Evolutionary conservation across 2,888 invertebrate genomes (phyloP), one percentile per base, ranked within the genome.

Genomic region (Griposia aprilina): DNA sequence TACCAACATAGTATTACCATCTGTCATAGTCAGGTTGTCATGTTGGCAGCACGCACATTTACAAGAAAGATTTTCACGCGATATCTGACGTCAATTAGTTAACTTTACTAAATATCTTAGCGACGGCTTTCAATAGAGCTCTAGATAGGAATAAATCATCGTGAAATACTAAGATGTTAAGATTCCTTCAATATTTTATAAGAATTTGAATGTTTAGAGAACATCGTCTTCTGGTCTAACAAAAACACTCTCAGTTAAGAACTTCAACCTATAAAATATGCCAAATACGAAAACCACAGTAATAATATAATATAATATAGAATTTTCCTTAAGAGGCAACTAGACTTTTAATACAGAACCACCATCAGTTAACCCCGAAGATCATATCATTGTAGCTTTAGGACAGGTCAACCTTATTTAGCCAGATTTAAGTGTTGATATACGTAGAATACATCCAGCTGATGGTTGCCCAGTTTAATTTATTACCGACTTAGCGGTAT

Each of bases 401-500:
- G 68, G 77, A 57, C 80, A 88, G 88, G 75, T 86, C 88, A 86
- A 75, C 78, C 73, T 81, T 69, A 81, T 84, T 78, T 82, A 80
- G 82, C 13, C 55, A 84, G 76, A 78, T 83, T 73, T 57, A 59
- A 63, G 63, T 76, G 76, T 72, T 79, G 76, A 77, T 79, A 82
- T 78, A 84, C 78, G 48, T 70, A 66, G n/a, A 72, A 76, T 52
- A 67, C 66, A 66, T 84, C 60, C 73, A 86, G 68, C 62, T 85
- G 78, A 77, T 80, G 76, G 63, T 68, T 76, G 80, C 48, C 80
- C 78, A 84, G 87, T 82, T 71, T 86, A 74, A 84, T 86, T 86
- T 86, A 87, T 83, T 74, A 78, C 80, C 59, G 63, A 76, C 76
- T 74, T 85, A 88, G 83, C 87, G 83, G 87, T 83, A 88, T 80